A percentile compares a stretch with the other conserved stretches of the same genome.
Evolutionary conservation across 1,140 invertebrate genomes (phyloP).

Genomic region (Olivierus martensii): DNA sequence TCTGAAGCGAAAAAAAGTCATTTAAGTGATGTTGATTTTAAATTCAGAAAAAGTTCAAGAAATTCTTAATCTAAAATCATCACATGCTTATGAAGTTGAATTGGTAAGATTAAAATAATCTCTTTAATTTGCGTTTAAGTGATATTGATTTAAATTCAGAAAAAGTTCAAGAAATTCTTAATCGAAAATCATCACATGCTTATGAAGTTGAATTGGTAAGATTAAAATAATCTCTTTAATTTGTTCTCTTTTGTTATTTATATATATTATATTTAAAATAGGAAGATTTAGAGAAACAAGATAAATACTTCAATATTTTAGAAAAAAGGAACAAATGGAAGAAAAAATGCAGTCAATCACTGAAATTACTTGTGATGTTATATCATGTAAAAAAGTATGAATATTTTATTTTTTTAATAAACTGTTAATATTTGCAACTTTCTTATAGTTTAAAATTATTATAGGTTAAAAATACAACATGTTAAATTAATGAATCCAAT

Average conservation of each 20-base stretch:
- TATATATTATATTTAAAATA: neutral
- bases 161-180: constrained; percentile 62
- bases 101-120: constrained; percentile 32
- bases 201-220: constrained; percentile 51
- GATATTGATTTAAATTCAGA: constrained; percentile 36
- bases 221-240: neutral
- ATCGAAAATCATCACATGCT: constrained; percentile 56
- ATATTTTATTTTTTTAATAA: constrained; percentile 21
- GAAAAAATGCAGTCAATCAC: constrained; percentile 78
- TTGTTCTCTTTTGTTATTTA: too few species aligned
- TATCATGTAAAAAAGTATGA: constrained; percentile 54
- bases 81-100: constrained; percentile 57
- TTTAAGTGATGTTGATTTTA: constrained; percentile 28
- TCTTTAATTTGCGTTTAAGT: too few species aligned
- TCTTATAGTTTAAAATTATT: too few species aligned
- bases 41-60: constrained; percentile 53
- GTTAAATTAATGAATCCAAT: too few species aligned
- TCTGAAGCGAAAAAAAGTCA: constrained; percentile 11
- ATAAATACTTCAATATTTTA: constrained; percentile 74
- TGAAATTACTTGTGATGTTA: constrained; percentile 71
- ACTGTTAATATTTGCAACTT: too few species aligned
- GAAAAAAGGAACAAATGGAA: constrained; percentile 84
- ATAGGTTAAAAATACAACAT: too few species aligned
- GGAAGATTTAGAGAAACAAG: constrained; percentile 51
- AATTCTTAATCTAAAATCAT: constrained; percentile 61